Evolutionary conservation across 1,140 invertebrate genomes (phyloP), one percentile per base, ranked within the genome.

Genomic region (Hypothenemus hampei): DNA sequence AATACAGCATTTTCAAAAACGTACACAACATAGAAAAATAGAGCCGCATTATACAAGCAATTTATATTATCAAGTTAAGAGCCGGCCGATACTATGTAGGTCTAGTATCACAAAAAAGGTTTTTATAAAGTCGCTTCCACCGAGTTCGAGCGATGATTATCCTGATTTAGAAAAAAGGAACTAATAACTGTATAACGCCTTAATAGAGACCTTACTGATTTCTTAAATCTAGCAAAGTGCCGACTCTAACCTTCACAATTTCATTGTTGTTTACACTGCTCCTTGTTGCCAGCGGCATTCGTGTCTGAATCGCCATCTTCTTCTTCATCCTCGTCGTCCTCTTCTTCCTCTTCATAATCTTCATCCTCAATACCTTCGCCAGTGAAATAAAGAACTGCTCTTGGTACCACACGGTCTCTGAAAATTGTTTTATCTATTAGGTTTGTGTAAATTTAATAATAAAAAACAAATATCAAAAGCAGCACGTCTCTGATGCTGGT

Each of bases 321-420:
- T 13, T 64, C 61, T 19, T 70, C 69, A 13, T 75, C 73, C 20
- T 74, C 72, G 21, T 74, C 72, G 8, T 77, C 73, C 15, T 74
- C 72, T 22, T 74, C 72, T n/a, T 77, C 81, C 53, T 85, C 81
- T 43, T 84, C 81, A 44, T 85, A 81, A 35, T 87, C 85, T 49
- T 89, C 87, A 48, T 88, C 86, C 63, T 89, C 85, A 13, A 88
- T 76, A 21, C 81, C 84, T 75, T 89, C 86, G 35, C 86, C 95
- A 63, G 95, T 98, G 70, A 85, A 98, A 65, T 93, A 96, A 20
- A 98, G 79, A 41, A 97, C 88, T 61, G 93, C 93, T 70, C 87
- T 82, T 20, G 93, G 93, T 63, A 98, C 85, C 62, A 98, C 86
- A 59, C 90, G 80, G 69, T 97, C 93, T 65, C 92, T 53, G 41